These are phyloP conservation scores for Daboia siamensis DNA, from an alignment of 2,113 vertebrate genomes.

Conservation along the genomic window DNA sequence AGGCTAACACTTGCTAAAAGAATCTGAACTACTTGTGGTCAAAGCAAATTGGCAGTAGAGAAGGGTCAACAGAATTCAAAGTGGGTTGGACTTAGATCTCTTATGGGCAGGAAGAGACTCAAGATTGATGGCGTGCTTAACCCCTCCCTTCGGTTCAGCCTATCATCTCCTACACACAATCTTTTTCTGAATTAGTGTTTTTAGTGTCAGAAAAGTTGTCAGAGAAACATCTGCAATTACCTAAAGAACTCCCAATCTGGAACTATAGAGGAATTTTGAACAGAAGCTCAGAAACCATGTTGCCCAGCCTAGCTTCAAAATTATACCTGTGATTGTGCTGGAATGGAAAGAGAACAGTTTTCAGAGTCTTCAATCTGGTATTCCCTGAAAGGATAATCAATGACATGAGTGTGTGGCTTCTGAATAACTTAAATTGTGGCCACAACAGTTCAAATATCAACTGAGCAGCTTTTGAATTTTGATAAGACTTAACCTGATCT, in stretches of 20 bases:
- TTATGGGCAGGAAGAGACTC: too few species aligned
- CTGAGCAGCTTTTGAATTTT: not conserved
- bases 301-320: not conserved
- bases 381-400: not conserved
- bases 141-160: too few species aligned
- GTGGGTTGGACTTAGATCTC: too few species aligned
- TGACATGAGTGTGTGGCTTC: not conserved
- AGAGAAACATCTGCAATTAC: not conserved
- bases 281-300: not conserved
- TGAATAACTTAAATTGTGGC: not conserved
- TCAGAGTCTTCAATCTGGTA: not conserved
- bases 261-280: not conserved
- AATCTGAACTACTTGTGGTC: too few species aligned
- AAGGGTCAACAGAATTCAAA: too few species aligned
- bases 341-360: not conserved
- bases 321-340: not conserved
- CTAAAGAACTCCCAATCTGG: not conserved
- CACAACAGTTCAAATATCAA: not conserved
- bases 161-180: not conserved
- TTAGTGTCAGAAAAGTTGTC: not conserved
- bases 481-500: not conserved
- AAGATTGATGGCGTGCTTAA: too few species aligned
- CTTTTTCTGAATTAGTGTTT: not conserved
- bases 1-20: too few species aligned
- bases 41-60: too few species aligned